Conservation (phyloP, 2,113 vertebrate genomes). For the Pelecanoides urinatrix region DNA sequence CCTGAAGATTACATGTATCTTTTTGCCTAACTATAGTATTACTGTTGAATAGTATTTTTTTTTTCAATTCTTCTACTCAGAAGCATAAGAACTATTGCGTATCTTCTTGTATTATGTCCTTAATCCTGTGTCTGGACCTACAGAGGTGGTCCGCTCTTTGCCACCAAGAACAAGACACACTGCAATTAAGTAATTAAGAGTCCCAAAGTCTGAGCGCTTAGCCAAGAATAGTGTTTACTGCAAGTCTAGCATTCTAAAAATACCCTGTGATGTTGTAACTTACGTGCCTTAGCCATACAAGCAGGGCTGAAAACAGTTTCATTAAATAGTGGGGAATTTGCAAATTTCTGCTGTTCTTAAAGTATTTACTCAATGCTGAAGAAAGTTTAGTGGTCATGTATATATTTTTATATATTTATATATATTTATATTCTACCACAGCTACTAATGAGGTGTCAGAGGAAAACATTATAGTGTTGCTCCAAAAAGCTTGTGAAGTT, state of each 20-base stretch:
- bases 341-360: neutral
- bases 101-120: neutral
- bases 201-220: neutral
- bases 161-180: neutral
- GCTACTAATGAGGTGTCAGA: constrained; percentile 29
- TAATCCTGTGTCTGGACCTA: neutral
- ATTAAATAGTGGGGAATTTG: neutral
- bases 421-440: neutral
- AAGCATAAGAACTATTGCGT: neutral
- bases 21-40: neutral
- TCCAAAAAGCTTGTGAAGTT: constrained; percentile 23
- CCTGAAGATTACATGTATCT: neutral
- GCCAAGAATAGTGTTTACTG: neutral
- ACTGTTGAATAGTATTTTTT: neutral
- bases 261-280: neutral
- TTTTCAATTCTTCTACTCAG: neutral
- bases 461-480: constrained; percentile 3
- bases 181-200: neutral
- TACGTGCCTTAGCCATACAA: neutral
- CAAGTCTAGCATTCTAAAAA: neutral
- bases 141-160: neutral
- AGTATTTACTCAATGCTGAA: neutral
- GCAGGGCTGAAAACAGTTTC: neutral
- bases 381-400: neutral
- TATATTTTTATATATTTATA: neutral